Base-by-base conservation (phyloP, 2,113 vertebrate species). In the Pluvialis apricaria region DNA sequence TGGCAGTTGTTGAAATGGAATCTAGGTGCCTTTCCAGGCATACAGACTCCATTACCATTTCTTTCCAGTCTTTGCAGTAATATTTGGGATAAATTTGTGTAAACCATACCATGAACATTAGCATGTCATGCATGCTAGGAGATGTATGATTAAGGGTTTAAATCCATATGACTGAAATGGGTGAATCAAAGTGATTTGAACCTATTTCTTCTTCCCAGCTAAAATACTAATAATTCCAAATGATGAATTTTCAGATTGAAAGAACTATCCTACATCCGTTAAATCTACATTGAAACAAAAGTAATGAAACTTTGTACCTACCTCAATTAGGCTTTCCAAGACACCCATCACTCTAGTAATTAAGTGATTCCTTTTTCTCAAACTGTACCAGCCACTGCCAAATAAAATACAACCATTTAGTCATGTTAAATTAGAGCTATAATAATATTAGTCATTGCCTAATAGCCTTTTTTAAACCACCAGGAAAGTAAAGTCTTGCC, bases 371-470 rank as follows among this genome's bases (percentile, higher is more conserved):
- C 31, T 69, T 90, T 76, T 90, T 89, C 66, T 82, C 88, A 92
- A 95, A 70, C 89, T 77, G 42, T 71, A 90, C 51, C 80, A 40
- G n/a, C 20, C 44, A 42, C 76, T 90, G 73, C 80, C 92, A 95
- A 95, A 72, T 71, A 94, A 87, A 95, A 89, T 78, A 81, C 54
- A 92, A 52, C 40, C 36, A 73, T 82, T 79, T 82, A 96, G 88
- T 96, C 60, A 80, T 60, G 55, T 85, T 90, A 93, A 96, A 94
- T 83, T 90, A 92, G 47, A 91, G 15, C 38, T 76, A 68, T 90
- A 94, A 97, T 92, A 95, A 93, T 89, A 93, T 82, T 96, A 90
- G 58, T 92, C 75, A 90, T 73, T 92, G 36, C 70, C 45, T 95
- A 93, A 94, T 79, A 96, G 44, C 20, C 3, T 64, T 84, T 89